Conservation (phyloP, 2,113 vertebrate genomes). For the Bubo scandiacus region DNA sequence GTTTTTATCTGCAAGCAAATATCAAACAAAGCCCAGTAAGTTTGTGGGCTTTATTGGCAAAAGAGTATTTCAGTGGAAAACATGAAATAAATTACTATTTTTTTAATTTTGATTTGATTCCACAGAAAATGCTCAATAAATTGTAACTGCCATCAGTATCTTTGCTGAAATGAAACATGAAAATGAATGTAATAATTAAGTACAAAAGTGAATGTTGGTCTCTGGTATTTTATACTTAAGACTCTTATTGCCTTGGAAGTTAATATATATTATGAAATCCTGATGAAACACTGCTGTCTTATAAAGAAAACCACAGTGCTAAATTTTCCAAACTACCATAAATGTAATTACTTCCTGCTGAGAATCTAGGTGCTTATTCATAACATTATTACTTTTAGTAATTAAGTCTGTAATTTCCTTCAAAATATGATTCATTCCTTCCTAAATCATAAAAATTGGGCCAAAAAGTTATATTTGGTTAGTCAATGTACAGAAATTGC, state of each 20-base stretch:
- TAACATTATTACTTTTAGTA: constrained; percentile 46
- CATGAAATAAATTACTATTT: neutral
- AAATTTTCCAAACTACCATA: constrained; percentile 27
- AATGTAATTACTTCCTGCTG: constrained; percentile 50
- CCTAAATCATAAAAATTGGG: constrained; percentile 22
- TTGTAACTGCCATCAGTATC: neutral
- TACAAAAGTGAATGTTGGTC: neutral
- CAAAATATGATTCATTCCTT: constrained; percentile 47
- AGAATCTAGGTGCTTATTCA: constrained; percentile 40
- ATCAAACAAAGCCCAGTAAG: neutral
- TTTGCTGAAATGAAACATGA: neutral
- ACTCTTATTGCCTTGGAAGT: neutral
- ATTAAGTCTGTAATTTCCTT: constrained; percentile 63
- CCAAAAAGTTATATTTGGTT: neutral
- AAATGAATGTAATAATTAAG: neutral
- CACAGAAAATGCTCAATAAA: neutral
- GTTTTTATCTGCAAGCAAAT: neutral
- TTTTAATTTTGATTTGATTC: neutral
- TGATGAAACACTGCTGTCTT: constrained; percentile 16
- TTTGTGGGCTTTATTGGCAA: neutral
- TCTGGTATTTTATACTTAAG: neutral
- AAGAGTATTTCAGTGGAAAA: neutral
- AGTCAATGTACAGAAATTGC: constrained; percentile 27
- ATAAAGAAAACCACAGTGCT: neutral
- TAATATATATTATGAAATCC: neutral